phyloP scores from a whole-genome alignment of 2,888 invertebrate species.

The Euphydryas editha region DNA sequence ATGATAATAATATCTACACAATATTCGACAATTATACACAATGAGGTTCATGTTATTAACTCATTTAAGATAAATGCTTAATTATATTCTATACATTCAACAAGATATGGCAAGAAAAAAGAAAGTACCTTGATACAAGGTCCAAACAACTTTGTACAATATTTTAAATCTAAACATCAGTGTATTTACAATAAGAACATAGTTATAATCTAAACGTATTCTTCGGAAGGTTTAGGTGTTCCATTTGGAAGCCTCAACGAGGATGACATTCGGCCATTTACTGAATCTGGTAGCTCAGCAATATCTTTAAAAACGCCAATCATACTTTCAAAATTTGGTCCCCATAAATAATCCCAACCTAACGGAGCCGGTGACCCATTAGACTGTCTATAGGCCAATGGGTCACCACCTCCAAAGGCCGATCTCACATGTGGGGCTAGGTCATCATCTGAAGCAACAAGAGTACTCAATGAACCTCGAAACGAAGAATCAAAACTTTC shows the following conservation, averaged over 20 bases:
- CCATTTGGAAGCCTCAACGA: slow-evolving; percentile 90
- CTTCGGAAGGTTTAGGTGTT: slow-evolving; percentile 94
- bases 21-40: slow-evolving; percentile 51
- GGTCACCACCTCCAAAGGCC: too few species aligned
- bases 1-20: slow-evolving; percentile 42
- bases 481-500: slow-evolving; percentile 97
- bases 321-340: slow-evolving; percentile 97
- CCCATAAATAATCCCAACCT: slow-evolving; percentile 98
- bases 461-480: slow-evolving; percentile 95
- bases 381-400: slow-evolving; percentile 90
- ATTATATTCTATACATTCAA: slow-evolving; percentile 53
- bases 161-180: slow-evolving; percentile 46
- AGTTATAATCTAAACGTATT: slow-evolving; percentile 87
- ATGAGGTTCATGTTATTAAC: slow-evolving; percentile 51
- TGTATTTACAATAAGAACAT: slow-evolving; percentile 46
- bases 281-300: slow-evolving; percentile 94
- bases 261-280: slow-evolving; percentile 88
- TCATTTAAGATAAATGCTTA: slow-evolving; percentile 33
- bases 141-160: slow-evolving; percentile 71
- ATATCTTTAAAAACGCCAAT: slow-evolving; percentile 98
- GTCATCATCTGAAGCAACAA: slow-evolving; percentile 97
- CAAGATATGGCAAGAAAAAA: slow-evolving; percentile 79
- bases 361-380: slow-evolving; percentile 91
- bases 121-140: slow-evolving; percentile 81
- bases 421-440: slow-evolving; percentile 91